Base-by-base conservation (phyloP, 2,888 invertebrate genomes). In the Heliconius cydno region DNA sequence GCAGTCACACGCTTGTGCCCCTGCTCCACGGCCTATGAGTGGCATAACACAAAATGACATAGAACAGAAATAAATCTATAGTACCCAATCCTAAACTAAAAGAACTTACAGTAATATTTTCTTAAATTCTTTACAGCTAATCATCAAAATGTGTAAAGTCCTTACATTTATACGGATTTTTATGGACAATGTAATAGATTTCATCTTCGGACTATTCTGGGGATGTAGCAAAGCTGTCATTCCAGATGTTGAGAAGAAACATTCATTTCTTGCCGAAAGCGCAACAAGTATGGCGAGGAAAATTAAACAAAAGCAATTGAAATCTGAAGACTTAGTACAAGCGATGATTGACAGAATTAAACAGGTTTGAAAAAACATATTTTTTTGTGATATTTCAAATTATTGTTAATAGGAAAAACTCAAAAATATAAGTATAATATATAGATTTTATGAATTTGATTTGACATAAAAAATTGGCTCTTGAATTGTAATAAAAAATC, bases 321-420 rank as follows among this genome's bases (percentile, higher is more conserved):
- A 96, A 74, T 96, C 97, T 2, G 97, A 97, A 88, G 96, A 96
- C 83, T 95, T 98, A 34, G 97, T 98, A 0, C 93, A 93, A 82
- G 96, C 97, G 5, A 97, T 96, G 86, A 97, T 98, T 81, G 96
- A 97, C 38, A 96, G 98, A 85, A 98, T 98, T 70, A 96, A 97
- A 84, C 96, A 97, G 91, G 96, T 97, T 65, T 63, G 5, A 57
- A 28, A 46, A 28, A 15, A 12, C 1, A 71, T 2, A 1, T 9
- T 3, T 22, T n/a, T 25, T n/a, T 10, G n/a, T n/a, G n/a, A n/a
- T n/a, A n/a, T 28, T 28, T 57, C n/a, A 22, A 57, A 19, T 57
- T 57, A 1, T 57, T 38, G 38, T 38, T 12, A 41, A 41, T 41
- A 41, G 2, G 2, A 34, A 41, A 41, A 10, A 38, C 0, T 7